Conservation (phyloP, 2,797 vertebrate genomes). For the Miichthys miiuy region DNA sequence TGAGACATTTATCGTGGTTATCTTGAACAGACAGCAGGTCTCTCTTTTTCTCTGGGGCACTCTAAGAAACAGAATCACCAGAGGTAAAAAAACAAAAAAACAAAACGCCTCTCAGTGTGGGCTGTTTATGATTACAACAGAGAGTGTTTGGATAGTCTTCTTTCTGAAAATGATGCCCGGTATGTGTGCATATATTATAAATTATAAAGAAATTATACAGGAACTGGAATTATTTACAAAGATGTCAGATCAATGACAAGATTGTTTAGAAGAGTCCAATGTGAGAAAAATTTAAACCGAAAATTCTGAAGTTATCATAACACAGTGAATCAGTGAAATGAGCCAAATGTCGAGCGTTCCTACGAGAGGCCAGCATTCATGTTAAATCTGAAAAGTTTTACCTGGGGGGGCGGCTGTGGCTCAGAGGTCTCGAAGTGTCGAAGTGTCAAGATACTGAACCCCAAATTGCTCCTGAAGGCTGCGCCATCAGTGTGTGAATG, state of each 20-base stretch:
- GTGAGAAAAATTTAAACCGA: neutral
- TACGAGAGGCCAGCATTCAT: too few species aligned
- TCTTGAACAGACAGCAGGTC: conserved; percentile 41
- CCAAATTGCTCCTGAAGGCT: too few species aligned
- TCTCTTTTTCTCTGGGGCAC: conserved; percentile 32
- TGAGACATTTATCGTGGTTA: conserved; percentile 45
- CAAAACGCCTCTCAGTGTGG: conserved; percentile 20
- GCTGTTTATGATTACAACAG: conserved; percentile 16
- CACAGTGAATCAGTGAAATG: neutral
- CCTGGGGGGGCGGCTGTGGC: too few species aligned
- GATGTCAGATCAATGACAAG: neutral
- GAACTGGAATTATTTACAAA: neutral
- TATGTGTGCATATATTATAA: neutral
- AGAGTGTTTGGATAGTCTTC: conserved; percentile 16
- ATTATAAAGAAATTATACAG: neutral
- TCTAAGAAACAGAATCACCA: conserved; percentile 55
- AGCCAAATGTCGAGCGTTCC: neutral
- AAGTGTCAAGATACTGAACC: too few species aligned
- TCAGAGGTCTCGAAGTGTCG: too few species aligned
- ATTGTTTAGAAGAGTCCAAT: neutral
- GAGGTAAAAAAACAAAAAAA: conserved; percentile 43
- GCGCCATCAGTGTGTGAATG: too few species aligned
- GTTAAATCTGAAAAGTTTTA: neutral
- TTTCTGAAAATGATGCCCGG: conserved; percentile 23
- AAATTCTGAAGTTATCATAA: neutral